Percentiles rank a stretch among this genome's conserved stretches.
Conservation (phyloP, 2,888 invertebrate genomes). For the Coleophora deauratella region DNA sequence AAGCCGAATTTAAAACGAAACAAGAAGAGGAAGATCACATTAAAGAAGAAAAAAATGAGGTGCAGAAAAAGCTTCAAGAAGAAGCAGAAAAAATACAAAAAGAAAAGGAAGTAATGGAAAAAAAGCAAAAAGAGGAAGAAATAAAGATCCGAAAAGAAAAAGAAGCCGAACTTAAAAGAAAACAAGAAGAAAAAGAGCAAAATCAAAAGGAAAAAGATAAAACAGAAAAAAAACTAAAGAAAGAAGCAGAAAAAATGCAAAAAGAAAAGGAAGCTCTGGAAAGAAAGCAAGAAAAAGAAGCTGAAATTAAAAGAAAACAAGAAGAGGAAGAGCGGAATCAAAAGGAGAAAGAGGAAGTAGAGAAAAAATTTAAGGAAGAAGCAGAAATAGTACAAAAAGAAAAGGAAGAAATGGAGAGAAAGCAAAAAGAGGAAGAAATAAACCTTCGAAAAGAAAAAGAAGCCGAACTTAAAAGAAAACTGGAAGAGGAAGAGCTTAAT, state of each 20-base stretch:
- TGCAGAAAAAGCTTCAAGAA: not conserved
- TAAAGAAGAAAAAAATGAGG: conserved; percentile 5
- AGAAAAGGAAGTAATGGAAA: conserved; percentile 9
- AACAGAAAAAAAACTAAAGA: conserved; percentile 13
- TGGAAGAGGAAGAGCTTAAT: not conserved
- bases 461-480: not conserved
- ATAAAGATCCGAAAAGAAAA: conserved; percentile 11
- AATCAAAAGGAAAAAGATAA: conserved; percentile 12
- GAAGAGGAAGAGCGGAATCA: conserved; percentile 3
- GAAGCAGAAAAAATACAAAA: conserved; percentile 10
- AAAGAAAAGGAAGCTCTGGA: conserved; percentile 1
- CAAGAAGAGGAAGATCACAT: conserved; percentile 1
- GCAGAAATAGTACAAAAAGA: conserved; percentile 2
- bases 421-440: conserved; percentile 2
- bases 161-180: conserved; percentile 3
- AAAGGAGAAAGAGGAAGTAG: conserved; percentile 5
- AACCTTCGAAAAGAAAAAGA: not conserved
- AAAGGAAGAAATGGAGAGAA: conserved; percentile 4
- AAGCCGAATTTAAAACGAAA: not conserved
- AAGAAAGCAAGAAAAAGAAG: no score
- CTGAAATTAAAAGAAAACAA: not conserved
- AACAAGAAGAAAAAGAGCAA: conserved; percentile 7
- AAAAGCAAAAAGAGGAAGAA: conserved; percentile 7
- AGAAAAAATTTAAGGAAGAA: not conserved
- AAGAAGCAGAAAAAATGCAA: conserved; percentile 10